These are phyloP conservation scores for Lampris incognitus DNA, from an alignment of 2,113 vertebrate genomes.

Conservation along the genomic window DNA sequence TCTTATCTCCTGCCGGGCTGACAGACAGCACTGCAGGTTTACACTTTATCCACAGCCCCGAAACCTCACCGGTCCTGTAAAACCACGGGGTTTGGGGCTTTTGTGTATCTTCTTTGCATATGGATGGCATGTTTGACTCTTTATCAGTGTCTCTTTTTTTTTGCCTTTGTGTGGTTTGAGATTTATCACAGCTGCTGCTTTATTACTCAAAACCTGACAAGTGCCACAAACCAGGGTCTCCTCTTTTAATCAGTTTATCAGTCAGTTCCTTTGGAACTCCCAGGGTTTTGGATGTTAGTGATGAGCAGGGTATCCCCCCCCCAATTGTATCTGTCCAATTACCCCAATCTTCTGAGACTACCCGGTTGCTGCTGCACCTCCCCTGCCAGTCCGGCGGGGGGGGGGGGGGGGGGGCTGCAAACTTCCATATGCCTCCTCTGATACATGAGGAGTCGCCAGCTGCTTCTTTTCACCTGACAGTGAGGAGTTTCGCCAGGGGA, in stretches of 20 bases:
- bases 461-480: no score
- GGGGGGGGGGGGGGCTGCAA: no score
- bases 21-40: slow-evolving; percentile 59
- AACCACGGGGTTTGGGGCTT: slow-evolving; percentile 15
- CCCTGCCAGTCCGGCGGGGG: no score
- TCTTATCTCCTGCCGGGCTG: slow-evolving; percentile 51
- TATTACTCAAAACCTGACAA: slow-evolving; percentile 45
- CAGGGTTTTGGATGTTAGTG: slow-evolving; percentile 3
- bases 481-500: no score
- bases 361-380: no score
- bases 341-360: no score
- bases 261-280: background rate
- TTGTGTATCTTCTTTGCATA: slow-evolving; percentile 37
- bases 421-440: no score
- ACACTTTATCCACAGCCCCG: slow-evolving; percentile 45
- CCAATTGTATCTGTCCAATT: no score
- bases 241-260: slow-evolving; percentile 8
- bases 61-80: background rate
- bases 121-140: background rate
- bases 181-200: slow-evolving; percentile 46
- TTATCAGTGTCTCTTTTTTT: slow-evolving; percentile 5
- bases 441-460: no score
- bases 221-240: slow-evolving; percentile 24
- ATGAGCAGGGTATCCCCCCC: no score
- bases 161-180: slow-evolving; percentile 25